These are phyloP conservation scores for Drosophila melanogaster DNA, from an alignment of 1,140 invertebrate genomes.

Conservation along the genomic window DNA sequence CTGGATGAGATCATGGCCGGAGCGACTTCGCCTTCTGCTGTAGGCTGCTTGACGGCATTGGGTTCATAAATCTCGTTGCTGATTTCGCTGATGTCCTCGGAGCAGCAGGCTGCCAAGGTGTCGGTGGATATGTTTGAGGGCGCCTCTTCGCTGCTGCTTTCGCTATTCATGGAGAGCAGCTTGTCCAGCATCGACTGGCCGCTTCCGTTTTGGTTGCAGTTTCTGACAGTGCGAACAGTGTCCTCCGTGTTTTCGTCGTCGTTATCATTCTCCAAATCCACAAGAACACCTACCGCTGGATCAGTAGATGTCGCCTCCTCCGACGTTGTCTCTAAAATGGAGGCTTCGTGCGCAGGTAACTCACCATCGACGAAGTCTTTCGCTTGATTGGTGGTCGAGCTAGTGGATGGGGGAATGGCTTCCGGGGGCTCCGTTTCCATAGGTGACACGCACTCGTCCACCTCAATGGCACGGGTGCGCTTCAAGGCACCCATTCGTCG, in stretches of 20 bases:
- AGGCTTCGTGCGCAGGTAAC: background rate
- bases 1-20: conserved; percentile 7
- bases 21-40: conserved; percentile 9
- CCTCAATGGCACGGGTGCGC: conserved; percentile 73
- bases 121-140: conserved; percentile 79
- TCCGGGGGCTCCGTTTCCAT: conserved; percentile 32
- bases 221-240: conserved; percentile 70
- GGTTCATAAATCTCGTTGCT: conserved; percentile 71
- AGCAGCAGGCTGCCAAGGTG: conserved; percentile 74
- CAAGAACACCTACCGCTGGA: conserved; percentile 39
- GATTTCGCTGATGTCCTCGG: conserved; percentile 77
- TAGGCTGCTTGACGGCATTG: conserved; percentile 7
- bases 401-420: background rate
- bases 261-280: conserved; percentile 67
- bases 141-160: conserved; percentile 78
- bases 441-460: conserved; percentile 71
- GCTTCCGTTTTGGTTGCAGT: conserved; percentile 42
- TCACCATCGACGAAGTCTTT: conserved; percentile 22
- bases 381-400: background rate
- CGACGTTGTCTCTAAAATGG: conserved; percentile 4
- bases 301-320: conserved; percentile 16
- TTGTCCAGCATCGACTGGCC: conserved; percentile 83
- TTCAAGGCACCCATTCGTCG: conserved; percentile 68
- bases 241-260: conserved; percentile 82
- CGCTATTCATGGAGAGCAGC: conserved; percentile 80